Percentiles rank a stretch among this genome's conserved stretches.
Conservation (phyloP, 2,113 vertebrate genomes). For the Micromys minutus region DNA sequence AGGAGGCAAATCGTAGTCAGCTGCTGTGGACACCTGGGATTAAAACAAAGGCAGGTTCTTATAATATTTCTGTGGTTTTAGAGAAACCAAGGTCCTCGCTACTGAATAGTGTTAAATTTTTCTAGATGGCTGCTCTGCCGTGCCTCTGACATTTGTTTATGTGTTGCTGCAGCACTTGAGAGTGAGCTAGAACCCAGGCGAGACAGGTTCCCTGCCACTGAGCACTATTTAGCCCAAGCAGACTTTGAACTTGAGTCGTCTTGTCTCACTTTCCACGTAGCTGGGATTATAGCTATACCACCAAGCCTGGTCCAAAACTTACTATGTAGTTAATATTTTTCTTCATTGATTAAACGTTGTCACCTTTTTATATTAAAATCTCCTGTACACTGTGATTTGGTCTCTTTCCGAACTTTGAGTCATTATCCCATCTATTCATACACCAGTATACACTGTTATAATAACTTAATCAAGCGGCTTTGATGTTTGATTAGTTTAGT, state of each 20-base stretch:
- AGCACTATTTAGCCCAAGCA: background rate
- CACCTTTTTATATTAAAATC: background rate
- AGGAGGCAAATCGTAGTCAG: no score
- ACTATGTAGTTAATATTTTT: background rate
- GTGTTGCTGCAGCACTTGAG: background rate
- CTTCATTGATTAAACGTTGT: background rate
- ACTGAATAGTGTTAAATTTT: background rate
- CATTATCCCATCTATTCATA: background rate
- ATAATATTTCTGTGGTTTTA: no score
- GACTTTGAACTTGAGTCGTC: background rate
- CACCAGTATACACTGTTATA: background rate
- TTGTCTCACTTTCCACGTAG: background rate
- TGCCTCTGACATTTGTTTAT: background rate
- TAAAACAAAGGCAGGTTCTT: no score
- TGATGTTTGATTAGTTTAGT: background rate
- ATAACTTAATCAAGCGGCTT: background rate
- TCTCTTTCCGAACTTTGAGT: background rate
- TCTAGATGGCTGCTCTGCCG: background rate
- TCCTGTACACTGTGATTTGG: background rate
- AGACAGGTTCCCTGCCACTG: background rate
- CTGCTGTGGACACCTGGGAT: no score
- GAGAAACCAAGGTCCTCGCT: no score
- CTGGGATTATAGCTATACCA: background rate
- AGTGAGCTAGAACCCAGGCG: background rate
- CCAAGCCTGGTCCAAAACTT: background rate